These are phyloP conservation scores for Scaptomyza montana DNA, from an alignment of 1,140 invertebrate species.

Conservation along the genomic window DNA sequence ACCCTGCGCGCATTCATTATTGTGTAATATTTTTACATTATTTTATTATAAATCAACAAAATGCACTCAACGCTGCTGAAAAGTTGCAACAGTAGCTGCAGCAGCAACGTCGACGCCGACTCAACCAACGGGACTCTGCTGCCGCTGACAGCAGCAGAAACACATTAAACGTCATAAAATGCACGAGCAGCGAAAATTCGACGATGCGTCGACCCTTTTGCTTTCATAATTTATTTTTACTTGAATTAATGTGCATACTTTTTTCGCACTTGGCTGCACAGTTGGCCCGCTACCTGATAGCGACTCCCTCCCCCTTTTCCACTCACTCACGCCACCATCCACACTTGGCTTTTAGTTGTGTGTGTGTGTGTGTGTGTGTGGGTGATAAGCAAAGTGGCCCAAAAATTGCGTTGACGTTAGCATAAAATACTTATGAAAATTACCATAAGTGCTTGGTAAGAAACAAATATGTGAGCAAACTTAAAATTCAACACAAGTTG, in stretches of 20 bases:
- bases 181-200: constrained; percentile 75
- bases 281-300: constrained; percentile 74
- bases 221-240: constrained; percentile 81
- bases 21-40: constrained; percentile 83
- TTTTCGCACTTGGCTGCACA: constrained; percentile 77
- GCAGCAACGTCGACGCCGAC: constrained; percentile 37
- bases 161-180: constrained; percentile 82
- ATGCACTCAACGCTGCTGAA: constrained; percentile 71
- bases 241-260: constrained; percentile 82
- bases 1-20: constrained; percentile 74
- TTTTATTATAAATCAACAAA: constrained; percentile 83
- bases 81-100: constrained; percentile 54
- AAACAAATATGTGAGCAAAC: constrained; percentile 21
- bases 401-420: constrained; percentile 50
- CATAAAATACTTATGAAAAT: constrained; percentile 65
- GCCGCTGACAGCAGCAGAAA: constrained; percentile 77
- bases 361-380: constrained; percentile 20
- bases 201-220: constrained; percentile 51
- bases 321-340: background rate
- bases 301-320: background rate
- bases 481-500: background rate
- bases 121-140: constrained; percentile 39
- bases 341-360: constrained; percentile 1
- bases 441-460: constrained; percentile 63
- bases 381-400: constrained; percentile 53